phyloP scores from a whole-genome alignment of 2,113 vertebrate genomes.

The Megalops atlanticus region DNA sequence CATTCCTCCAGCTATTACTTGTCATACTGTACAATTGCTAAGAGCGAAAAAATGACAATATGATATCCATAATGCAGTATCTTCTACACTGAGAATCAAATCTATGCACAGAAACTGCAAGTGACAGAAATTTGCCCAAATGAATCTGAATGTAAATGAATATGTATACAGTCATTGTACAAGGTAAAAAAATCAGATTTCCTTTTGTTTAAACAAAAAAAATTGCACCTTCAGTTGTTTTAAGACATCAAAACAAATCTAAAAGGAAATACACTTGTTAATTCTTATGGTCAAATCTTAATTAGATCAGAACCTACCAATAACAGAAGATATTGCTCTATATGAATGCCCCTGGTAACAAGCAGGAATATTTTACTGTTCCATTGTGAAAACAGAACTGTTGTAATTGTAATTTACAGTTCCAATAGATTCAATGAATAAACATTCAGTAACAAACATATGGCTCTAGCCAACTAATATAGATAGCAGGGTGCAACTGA shows the following conservation, averaged over 20 bases:
- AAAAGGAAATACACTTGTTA: neutral
- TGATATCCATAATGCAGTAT: slow-evolving; percentile 19
- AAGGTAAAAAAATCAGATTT: neutral
- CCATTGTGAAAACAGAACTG: neutral
- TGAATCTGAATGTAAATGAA: neutral
- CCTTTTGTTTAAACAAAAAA: neutral
- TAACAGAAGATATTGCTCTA: neutral
- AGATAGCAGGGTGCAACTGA: neutral
- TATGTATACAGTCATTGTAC: neutral
- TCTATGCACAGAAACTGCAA: neutral
- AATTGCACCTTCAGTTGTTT: neutral
- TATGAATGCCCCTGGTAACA: neutral
- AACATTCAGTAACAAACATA: neutral
- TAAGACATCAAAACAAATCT: neutral
- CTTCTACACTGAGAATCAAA: neutral
- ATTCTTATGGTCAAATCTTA: neutral
- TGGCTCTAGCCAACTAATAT: neutral
- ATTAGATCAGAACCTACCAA: neutral
- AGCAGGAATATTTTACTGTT: neutral
- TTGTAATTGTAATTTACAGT: neutral
- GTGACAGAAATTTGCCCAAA: neutral
- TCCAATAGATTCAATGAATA: neutral
- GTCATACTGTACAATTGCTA: slow-evolving; percentile 16
- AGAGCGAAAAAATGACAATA: neutral
- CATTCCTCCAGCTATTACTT: neutral